Evolutionary conservation across 2,888 invertebrate genomes (phyloP), one percentile per base, ranked within the genome.

Genomic region (Drosophila nigritarsus): DNA sequence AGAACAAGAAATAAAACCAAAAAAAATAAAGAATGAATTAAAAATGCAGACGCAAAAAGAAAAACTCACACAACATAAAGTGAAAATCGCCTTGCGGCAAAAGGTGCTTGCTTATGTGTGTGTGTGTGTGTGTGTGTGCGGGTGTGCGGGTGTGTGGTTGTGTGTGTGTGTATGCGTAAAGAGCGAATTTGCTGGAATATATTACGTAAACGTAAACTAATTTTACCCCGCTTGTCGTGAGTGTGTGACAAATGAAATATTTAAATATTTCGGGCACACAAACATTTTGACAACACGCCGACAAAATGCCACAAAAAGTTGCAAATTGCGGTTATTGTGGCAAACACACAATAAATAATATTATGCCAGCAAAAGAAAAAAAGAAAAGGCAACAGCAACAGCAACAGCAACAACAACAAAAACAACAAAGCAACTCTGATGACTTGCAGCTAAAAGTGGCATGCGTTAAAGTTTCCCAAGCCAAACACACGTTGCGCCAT

Each of bases 241-340:
- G 51, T 56, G 75, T 78, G 80, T 78, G 87, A 87, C 88, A 86
- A 85, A 88, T 86, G 76, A 86, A 86, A 86, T 88, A 89, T 86
- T 89, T 87, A 86, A 85, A 86, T 83, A 85, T 73, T 75, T 87
- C 66, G 73, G 83, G 70, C 78, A 70, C 72, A 77, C 86, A 89
- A 89, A 87, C 78, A 87, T 89, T 85, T 82, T 87, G 87, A 85
- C 89, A 78, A 87, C 87, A 75, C 88, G 83, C 79, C 88, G 86
- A 85, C 90, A 87, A 74, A 87, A 76, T 78, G 86, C 88, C 83
- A 79, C 87, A 90, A 83, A 90, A 89, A 86, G 90, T 87, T 90
- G 78, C 87, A 87, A 87, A 86, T 87, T 90, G 87, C 81, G 89
- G 87, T 88, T 83, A 86, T 89, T 87, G 90, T 90, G 90, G 89